Evolutionary conservation across 2,797 vertebrate species (phyloP).

Genomic region (Bothrops alternatus): DNA sequence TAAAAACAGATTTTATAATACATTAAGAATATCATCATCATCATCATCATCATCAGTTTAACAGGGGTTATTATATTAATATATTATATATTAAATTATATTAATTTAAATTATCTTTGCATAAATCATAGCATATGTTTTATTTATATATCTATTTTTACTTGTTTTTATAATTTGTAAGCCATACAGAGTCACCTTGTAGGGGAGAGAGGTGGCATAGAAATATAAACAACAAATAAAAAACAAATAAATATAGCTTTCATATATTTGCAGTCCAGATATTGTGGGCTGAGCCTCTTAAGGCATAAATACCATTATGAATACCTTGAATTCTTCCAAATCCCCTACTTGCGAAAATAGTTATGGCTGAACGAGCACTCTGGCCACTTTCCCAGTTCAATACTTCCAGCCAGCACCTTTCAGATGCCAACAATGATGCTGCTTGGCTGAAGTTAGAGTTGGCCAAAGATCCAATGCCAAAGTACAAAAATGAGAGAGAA

Average conservation of each 20-base stretch:
- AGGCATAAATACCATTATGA: background rate
- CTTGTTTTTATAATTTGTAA: background rate
- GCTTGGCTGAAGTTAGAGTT: background rate
- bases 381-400: background rate
- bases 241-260: background rate
- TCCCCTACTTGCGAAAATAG: background rate
- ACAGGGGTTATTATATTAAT: background rate
- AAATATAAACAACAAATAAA: background rate
- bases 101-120: background rate
- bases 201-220: background rate
- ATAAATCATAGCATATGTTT: background rate
- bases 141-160: no score
- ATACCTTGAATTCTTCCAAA: background rate
- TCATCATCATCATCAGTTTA: background rate
- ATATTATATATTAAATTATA: background rate
- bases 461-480: background rate
- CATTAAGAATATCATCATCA: background rate
- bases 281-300: background rate
- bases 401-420: background rate
- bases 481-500: background rate
- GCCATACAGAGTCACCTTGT: background rate
- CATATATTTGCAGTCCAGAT: background rate
- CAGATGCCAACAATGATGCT: background rate
- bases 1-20: background rate
- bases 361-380: background rate